These are phyloP conservation scores for Drosophila repletoides DNA, from an alignment of 1,140 invertebrate species.

Conservation along the genomic window DNA sequence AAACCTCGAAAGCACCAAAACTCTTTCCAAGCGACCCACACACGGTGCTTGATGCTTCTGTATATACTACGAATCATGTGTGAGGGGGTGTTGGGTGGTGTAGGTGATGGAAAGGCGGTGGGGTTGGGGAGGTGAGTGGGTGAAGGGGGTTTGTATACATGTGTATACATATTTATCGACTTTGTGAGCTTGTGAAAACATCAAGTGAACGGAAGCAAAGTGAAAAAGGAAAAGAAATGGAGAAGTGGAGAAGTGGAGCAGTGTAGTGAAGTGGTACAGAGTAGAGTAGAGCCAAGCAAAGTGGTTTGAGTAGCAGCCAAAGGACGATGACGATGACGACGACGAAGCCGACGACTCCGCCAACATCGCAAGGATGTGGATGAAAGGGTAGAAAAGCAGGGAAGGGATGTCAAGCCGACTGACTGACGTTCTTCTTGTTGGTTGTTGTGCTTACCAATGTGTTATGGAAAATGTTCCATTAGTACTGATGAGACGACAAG, in stretches of 20 bases:
- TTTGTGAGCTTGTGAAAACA: slow-evolving; percentile 77
- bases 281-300: slow-evolving; percentile 25
- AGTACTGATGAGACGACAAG: slow-evolving; percentile 67
- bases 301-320: slow-evolving; percentile 60
- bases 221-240: background rate
- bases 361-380: slow-evolving; percentile 5
- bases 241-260: slow-evolving; percentile 1
- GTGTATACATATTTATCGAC: slow-evolving; percentile 74
- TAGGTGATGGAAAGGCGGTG: too few species aligned
- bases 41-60: slow-evolving; percentile 14
- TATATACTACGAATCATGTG: slow-evolving; percentile 12
- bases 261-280: slow-evolving; percentile 12
- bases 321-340: slow-evolving; percentile 17
- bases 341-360: slow-evolving; percentile 13
- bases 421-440: slow-evolving; percentile 7
- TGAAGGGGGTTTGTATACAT: slow-evolving; percentile 11
- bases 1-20: slow-evolving; percentile 2
- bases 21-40: slow-evolving; percentile 13
- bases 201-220: slow-evolving; percentile 72
- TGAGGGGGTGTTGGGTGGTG: background rate
- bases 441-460: slow-evolving; percentile 50
- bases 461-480: slow-evolving; percentile 79
- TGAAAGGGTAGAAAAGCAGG: background rate
- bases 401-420: slow-evolving; percentile 5
- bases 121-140: background rate